Conservation (phyloP, 2,797 vertebrate genomes). For the Oryzias sinensis region DNA sequence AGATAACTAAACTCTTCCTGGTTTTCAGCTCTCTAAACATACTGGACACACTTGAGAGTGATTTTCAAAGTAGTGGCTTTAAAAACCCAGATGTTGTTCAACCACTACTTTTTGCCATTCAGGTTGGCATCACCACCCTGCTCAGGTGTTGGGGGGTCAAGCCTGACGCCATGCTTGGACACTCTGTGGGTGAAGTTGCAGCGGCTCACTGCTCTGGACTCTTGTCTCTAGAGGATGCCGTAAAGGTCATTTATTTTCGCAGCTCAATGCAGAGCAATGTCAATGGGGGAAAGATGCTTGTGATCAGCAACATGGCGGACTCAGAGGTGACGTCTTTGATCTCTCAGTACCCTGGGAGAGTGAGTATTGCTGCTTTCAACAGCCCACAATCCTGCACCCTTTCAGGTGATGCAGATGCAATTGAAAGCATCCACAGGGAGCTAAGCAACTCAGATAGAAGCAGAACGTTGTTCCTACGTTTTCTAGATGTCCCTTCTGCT, state of each 20-base stretch:
- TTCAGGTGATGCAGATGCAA: slow-evolving; percentile 78
- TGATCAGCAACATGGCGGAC: slow-evolving; percentile 81
- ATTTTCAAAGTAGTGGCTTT: slow-evolving; percentile 64
- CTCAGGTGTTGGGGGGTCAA: slow-evolving; percentile 84
- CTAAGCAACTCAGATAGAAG: slow-evolving; percentile 62
- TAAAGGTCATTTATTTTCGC: slow-evolving; percentile 83
- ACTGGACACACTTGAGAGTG: slow-evolving; percentile 65
- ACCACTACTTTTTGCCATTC: slow-evolving; percentile 84
- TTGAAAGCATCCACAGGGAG: slow-evolving; percentile 67
- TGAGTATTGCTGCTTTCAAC: slow-evolving; percentile 84
- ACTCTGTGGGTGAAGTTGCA: slow-evolving; percentile 86
- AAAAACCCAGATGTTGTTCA: slow-evolving; percentile 77
- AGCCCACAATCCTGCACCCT: slow-evolving; percentile 85
- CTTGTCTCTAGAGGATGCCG: slow-evolving; percentile 84
- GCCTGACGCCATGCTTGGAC: slow-evolving; percentile 77
- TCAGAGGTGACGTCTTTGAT: slow-evolving; percentile 73
- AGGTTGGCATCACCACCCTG: slow-evolving; percentile 79
- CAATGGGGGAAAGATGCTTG: slow-evolving; percentile 83
- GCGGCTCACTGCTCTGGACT: slow-evolving; percentile 86
- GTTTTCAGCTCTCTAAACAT: slow-evolving; percentile 61
- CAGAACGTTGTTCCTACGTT: slow-evolving; percentile 79
- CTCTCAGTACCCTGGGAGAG: slow-evolving; percentile 60
- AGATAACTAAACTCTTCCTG: slow-evolving; percentile 71
- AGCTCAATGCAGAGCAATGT: slow-evolving; percentile 81
- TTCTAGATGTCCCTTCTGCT: slow-evolving; percentile 79